Percentiles rank a stretch among this genome's conserved stretches.
Conservation (phyloP, 1,140 invertebrate genomes). For the Cardiocondyla obscurior region DNA sequence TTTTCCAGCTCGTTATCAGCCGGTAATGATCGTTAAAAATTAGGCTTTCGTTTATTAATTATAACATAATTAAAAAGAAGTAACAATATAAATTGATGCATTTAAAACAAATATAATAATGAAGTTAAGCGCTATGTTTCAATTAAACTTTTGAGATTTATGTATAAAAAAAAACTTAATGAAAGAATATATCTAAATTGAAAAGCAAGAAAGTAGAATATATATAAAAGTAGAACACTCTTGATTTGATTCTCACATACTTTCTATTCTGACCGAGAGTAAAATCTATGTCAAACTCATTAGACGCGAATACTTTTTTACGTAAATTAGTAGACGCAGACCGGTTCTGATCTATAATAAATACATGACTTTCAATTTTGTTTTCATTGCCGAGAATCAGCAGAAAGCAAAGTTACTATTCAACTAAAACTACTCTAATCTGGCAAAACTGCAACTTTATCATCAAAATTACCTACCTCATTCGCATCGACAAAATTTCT, state of each 20-base stretch:
- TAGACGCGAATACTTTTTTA: background rate
- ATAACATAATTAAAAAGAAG: background rate
- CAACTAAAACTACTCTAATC: background rate
- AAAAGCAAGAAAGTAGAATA: background rate
- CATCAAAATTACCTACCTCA: background rate
- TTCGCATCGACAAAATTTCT: background rate
- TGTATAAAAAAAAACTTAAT: background rate
- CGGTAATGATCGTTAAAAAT: too few relatives aligned
- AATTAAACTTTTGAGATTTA: background rate
- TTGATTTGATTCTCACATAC: background rate
- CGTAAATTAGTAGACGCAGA: background rate
- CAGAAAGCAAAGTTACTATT: too few relatives aligned
- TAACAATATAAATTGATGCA: background rate
- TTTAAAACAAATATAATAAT: background rate
- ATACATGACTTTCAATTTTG: background rate
- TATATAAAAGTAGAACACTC: background rate
- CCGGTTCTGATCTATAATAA: background rate
- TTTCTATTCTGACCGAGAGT: background rate
- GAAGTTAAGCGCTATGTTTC: background rate
- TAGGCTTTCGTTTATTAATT: background rate
- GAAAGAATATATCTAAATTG: background rate
- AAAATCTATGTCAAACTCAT: background rate
- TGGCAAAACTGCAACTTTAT: background rate
- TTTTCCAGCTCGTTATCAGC: too few relatives aligned
- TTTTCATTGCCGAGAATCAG: background rate